These are phyloP conservation scores for Diglossa brunneiventris DNA, from an alignment of 2,113 vertebrate species.

Conservation along the genomic window DNA sequence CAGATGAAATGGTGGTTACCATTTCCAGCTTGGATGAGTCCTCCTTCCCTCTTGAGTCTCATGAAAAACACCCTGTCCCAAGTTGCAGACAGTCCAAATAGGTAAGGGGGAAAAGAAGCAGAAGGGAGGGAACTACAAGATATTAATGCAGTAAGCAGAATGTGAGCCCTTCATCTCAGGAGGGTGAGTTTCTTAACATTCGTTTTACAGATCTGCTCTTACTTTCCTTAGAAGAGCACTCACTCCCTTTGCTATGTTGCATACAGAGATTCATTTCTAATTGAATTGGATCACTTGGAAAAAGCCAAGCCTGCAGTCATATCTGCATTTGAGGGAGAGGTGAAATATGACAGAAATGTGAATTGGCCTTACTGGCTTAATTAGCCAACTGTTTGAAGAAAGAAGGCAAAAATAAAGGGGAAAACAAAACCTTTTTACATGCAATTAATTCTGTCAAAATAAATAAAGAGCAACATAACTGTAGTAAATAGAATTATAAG, in stretches of 20 bases:
- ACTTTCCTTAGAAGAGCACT: neutral
- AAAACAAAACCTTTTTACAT: neutral
- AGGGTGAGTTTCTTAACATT: neutral
- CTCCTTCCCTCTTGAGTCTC: neutral
- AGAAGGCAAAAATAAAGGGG: neutral
- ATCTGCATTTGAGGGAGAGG: neutral
- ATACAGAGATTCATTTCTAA: neutral
- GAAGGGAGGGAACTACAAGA: neutral
- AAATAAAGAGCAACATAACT: neutral
- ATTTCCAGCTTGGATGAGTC: neutral
- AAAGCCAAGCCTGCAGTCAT: neutral
- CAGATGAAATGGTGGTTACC: neutral
- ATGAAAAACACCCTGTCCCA: neutral
- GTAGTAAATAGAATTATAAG: neutral
- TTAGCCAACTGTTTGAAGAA: neutral
- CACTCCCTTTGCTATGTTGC: neutral
- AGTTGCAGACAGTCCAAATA: neutral
- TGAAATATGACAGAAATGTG: neutral
- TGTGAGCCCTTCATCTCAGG: neutral
- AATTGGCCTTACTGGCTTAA: neutral
- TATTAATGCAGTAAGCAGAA: neutral
- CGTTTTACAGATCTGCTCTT: neutral
- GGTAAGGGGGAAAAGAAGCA: neutral
- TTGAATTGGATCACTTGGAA: neutral
- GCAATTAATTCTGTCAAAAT: neutral